Base-by-base conservation (phyloP, 2,113 vertebrate genomes). In the Leptosomus discolor region DNA sequence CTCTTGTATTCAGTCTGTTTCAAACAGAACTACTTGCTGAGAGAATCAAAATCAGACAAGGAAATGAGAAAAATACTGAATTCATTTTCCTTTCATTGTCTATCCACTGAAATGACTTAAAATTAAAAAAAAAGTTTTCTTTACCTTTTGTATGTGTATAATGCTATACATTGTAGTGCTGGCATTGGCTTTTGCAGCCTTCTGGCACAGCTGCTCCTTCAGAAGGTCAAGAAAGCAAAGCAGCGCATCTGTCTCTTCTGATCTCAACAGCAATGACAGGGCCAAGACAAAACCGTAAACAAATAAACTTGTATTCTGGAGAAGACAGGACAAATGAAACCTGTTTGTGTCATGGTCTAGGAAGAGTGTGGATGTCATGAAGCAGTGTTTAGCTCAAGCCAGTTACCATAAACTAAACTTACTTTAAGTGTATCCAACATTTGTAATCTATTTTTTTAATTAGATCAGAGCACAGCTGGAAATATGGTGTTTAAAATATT, bases 371-470 rank as follows among this genome's bases (percentile, higher is more conserved):
- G 63, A 60, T 76, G 10, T 80, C 43, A 64, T 77, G 82, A 77
- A 81, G 36, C 21, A 71, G 9, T 54, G 45, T 75, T 85, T 74
- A 92, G 34, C 21, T 80, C 34, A 67, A 65, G 65, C 39, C 48
- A 45, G 75, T 64, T 90, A 48, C 58, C 39, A 45, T 64, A 81
- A 94, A 53, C 50, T 64, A 68, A 93, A 75, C 68, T 57, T 81
- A 51, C 6, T 93, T 68, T 58, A 84, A 94, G 29, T n/a, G 13
- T 74, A n/a, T 86, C 46, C 43, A 92, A 61, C 9, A 48, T 88
- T 64, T 81, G 27, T 78, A 88, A 85, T 77, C 81, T 85, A 13
- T 91, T 90, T 89, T 90, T 96, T 85, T 50, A 43, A 64, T 93
- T 85, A 86, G 58, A 56, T 90, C 46, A 85, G 37, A 82, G 26